Conservation (phyloP, 35 echinoderm and acorn worm species). For the Apostichopus californicus region DNA sequence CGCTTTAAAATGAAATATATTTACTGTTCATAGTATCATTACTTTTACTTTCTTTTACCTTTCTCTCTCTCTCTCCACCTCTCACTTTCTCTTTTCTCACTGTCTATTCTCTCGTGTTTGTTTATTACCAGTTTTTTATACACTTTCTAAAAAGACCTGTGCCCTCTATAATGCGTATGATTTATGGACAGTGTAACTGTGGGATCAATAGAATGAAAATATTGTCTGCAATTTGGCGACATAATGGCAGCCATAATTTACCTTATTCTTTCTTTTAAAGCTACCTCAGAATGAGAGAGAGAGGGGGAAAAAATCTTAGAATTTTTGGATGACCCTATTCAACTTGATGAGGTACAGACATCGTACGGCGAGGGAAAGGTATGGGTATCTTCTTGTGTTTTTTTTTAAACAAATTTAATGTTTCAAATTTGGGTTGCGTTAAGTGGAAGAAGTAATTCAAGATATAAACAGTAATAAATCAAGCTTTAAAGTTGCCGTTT, state of each 20-base stretch:
- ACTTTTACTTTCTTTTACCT: slow-evolving; percentile 15
- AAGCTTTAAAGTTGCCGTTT: not conserved
- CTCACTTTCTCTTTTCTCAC: too few relatives aligned
- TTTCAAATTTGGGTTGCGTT: slow-evolving; percentile 45
- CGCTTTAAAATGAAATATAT: slow-evolving; percentile 38
- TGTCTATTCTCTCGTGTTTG: slow-evolving; percentile 1
- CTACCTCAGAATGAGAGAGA: not conserved
- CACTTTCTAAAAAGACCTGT: slow-evolving; percentile 17
- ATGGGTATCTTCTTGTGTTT: not conserved
- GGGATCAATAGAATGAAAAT: slow-evolving; percentile 53
- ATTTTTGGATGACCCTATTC: slow-evolving; percentile 32
- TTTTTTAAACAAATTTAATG: not conserved
- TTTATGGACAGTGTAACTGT: slow-evolving; percentile 38
- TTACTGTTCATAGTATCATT: slow-evolving; percentile 37
- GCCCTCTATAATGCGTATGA: slow-evolving; percentile 18
- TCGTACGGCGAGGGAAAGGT: not conserved
- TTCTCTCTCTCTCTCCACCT: not conserved
- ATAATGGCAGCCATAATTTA: slow-evolving; percentile 56
- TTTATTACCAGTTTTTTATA: slow-evolving; percentile 44
- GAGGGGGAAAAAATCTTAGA: not conserved
- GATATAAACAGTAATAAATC: slow-evolving; percentile 49
- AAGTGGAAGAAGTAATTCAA: slow-evolving; percentile 52
- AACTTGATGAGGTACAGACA: slow-evolving; percentile 36
- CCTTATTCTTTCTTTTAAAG: not conserved
- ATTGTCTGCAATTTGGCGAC: slow-evolving; percentile 62